Conservation (phyloP, 2,888 invertebrate species). For the Tethea ocularis region DNA sequence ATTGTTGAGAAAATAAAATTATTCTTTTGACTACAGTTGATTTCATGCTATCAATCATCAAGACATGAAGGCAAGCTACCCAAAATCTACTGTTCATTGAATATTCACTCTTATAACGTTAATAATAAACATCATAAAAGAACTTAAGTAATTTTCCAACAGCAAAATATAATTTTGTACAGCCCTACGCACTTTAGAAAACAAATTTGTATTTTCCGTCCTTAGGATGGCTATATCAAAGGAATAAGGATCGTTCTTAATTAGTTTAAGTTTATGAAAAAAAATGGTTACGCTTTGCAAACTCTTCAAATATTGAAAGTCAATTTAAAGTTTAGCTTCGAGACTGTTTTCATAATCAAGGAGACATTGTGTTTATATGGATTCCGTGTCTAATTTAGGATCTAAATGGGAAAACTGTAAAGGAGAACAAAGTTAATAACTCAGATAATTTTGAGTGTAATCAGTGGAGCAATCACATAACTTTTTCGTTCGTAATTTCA, state of each 20-base stretch:
- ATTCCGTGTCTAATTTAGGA: neutral
- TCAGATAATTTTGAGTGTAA: neutral
- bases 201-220: neutral
- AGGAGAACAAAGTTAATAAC: neutral
- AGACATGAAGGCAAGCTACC: neutral
- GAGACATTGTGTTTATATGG: conserved; percentile 13
- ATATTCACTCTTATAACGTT: neutral
- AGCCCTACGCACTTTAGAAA: neutral
- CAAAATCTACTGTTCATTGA: neutral
- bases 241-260: neutral
- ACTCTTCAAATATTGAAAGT: conserved; percentile 25
- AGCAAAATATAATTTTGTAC: neutral
- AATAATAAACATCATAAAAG: neutral
- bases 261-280: neutral
- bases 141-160: neutral
- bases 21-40: conserved; percentile 5
- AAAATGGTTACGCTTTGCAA: neutral
- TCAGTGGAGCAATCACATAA: neutral
- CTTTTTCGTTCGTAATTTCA: no score
- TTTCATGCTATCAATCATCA: conserved; percentile 3
- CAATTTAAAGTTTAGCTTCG: conserved; percentile 30
- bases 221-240: neutral
- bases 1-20: conserved; percentile 2
- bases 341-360: conserved; percentile 15
- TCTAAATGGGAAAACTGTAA: neutral